Evolutionary conservation across 2,797 vertebrate genomes (phyloP), one percentile per base, ranked within the genome.

Genomic region (Sciurus vulgaris): DNA sequence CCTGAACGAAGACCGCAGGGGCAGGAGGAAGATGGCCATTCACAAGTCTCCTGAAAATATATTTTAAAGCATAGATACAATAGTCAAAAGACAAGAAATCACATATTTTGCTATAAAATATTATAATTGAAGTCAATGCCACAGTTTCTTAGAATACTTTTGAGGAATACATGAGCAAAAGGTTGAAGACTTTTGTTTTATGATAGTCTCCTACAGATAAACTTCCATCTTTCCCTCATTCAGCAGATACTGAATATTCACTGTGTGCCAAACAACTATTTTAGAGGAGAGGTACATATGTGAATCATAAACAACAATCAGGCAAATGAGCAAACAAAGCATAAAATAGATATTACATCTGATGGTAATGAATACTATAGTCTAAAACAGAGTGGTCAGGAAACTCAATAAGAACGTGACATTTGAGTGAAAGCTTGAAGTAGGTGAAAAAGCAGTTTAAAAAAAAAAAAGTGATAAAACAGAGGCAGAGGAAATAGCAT

Each of bases 1-100:
- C 97, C 76, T 33, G 3, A 61, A 18, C 0, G 0, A 14, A 69
- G 13, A 33, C 54, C 17, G 22, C 96, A 28, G 41, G 74, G 73
- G 5, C 86, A 41, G n/a, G 17, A 17, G 38, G 92, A 98, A 98
- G 92, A 98, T 98, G 98, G 98, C 93, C 38, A 94, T 84, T 4
- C 8, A 3, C 51, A 89, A 84, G 5, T 89, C 93, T 97, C 98
- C 38, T 38, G 38, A 92, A 92, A 65, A 61, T 83, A 51, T 67
- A 89, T 59, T 86, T 59, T 89, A 96, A 90, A 87, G 38, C 38
- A 73, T 54, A 3, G 8, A 5, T 15, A 83, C 44, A 67, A 78
- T 83, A 78, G 78, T 78, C 38, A 61, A 83, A 78, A 93, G 41
- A 78, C 35, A 12, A 51, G 22, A 92, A 59, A 47, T 51, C 30